phyloP scores from a whole-genome alignment of 2,797 vertebrate species.

The Lutjanus argentimaculatus region DNA sequence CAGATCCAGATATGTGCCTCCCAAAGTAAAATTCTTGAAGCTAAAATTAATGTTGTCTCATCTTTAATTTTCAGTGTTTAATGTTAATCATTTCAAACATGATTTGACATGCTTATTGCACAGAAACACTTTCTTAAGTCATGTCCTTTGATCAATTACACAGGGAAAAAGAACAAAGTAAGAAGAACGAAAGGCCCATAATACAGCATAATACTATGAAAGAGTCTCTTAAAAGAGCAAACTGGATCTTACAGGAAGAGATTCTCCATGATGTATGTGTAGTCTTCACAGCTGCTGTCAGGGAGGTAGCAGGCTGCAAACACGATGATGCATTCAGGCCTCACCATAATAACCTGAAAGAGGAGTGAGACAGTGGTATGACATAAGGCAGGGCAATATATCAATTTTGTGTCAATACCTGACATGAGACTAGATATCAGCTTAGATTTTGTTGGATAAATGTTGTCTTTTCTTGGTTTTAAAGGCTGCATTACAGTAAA shows the following conservation, averaged over 20 bases:
- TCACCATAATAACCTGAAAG: slow-evolving; percentile 94
- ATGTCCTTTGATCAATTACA: neutral
- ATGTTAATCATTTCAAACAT: neutral
- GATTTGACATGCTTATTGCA: neutral
- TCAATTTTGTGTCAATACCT: too few species aligned
- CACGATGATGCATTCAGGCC: slow-evolving; percentile 96
- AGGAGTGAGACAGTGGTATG: slow-evolving; percentile 3
- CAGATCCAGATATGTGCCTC: neutral
- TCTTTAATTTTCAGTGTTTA: neutral
- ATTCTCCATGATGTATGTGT: slow-evolving; percentile 97
- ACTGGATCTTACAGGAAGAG: slow-evolving; percentile 92
- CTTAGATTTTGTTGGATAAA: too few species aligned
- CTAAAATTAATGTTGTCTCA: neutral
- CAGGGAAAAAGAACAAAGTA: neutral
- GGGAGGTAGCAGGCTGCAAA: slow-evolving; percentile 95
- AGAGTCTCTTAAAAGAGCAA: neutral
- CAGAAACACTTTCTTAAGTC: neutral
- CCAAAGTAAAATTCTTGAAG: neutral
- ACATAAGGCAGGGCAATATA: too few species aligned
- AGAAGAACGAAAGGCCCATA: neutral
- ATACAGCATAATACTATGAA: neutral
- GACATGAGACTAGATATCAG: too few species aligned
- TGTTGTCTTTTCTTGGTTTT: too few species aligned
- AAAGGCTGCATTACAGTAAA: too few species aligned
- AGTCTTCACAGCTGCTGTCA: slow-evolving; percentile 92